Conservation (phyloP, 2,113 vertebrate genomes). For the Aegithalos caudatus region DNA sequence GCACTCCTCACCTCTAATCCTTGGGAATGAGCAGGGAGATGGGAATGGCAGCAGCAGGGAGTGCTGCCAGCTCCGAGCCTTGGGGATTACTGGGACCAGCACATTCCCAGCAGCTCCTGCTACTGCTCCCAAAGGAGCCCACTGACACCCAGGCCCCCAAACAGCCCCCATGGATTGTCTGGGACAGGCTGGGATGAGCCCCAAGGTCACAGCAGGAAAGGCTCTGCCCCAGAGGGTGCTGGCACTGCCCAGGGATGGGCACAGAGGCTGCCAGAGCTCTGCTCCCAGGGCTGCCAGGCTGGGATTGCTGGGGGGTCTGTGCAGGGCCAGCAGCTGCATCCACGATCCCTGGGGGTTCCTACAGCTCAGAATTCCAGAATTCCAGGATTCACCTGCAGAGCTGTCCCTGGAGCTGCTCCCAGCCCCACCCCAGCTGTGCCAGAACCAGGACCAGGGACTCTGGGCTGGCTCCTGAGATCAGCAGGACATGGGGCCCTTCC, state of each 20-base stretch:
- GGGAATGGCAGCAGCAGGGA: background rate
- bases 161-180: background rate
- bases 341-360: fast-evolving
- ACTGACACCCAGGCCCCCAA: background rate
- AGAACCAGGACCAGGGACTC: fast-evolving
- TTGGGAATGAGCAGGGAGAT: background rate
- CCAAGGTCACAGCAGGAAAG: fast-evolving
- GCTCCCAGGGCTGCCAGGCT: background rate
- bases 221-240: too few species aligned
- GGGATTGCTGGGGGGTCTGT: background rate
- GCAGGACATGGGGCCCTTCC: background rate
- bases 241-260: too few species aligned
- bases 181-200: background rate
- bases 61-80: too few species aligned
- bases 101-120: background rate
- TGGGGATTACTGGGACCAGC: background rate
- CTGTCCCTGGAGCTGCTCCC: background rate
- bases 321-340: background rate
- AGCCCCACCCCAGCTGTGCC: fast-evolving
- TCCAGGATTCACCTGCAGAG: background rate
- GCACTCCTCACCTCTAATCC: background rate
- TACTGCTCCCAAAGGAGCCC: fast-evolving
- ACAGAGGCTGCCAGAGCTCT: background rate
- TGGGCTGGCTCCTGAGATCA: fast-evolving
- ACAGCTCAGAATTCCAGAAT: background rate